phyloP scores from a whole-genome alignment of 2,113 vertebrate genomes.

The Etia nguti region DNA sequence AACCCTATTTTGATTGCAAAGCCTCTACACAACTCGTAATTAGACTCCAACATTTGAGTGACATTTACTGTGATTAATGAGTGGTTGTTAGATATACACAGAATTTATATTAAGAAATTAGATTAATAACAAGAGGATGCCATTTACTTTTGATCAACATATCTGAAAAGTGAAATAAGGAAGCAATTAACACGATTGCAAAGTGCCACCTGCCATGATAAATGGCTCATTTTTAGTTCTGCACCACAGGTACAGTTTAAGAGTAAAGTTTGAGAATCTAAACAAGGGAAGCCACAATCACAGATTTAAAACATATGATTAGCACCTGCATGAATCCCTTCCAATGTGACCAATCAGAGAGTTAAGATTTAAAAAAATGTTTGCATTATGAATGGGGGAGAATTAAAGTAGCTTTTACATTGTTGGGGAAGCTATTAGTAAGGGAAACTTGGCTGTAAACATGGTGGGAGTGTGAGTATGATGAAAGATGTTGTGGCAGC shows the following conservation, averaged over 20 bases:
- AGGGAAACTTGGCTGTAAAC: neutral
- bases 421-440: neutral
- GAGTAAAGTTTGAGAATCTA: neutral
- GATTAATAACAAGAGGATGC: neutral
- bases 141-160: neutral
- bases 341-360: neutral
- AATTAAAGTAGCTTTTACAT: neutral
- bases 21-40: rapidly evolving
- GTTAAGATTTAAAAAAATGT: neutral
- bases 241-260: neutral
- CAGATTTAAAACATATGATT: neutral
- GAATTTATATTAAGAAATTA: neutral
- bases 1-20: neutral
- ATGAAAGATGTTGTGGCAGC: neutral
- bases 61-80: neutral
- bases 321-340: neutral
- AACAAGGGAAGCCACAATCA: neutral
- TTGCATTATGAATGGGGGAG: neutral
- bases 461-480: neutral
- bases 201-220: neutral
- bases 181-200: neutral
- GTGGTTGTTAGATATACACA: neutral
- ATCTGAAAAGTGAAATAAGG: neutral
- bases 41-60: neutral
- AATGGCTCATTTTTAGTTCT: neutral